Conservation (phyloP, 2,113 vertebrate genomes). For the Hyperopisus bebe region DNA sequence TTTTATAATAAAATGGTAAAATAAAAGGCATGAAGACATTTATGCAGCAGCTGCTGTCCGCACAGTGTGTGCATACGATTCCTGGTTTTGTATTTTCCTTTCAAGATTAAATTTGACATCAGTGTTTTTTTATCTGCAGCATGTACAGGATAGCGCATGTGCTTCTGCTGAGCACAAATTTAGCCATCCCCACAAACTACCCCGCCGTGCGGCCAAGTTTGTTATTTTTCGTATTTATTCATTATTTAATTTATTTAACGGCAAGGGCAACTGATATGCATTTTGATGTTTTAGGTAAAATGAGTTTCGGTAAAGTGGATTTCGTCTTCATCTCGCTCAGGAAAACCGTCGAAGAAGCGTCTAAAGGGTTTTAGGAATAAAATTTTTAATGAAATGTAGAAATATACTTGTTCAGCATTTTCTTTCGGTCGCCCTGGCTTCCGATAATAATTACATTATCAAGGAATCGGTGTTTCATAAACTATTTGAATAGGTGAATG, state of each 20-base stretch:
- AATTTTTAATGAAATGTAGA: background rate
- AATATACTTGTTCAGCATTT: background rate
- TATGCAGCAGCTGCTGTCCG: conserved; percentile 1
- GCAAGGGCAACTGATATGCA: background rate
- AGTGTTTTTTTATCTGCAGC: background rate
- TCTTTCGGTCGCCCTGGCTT: background rate
- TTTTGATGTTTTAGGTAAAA: background rate
- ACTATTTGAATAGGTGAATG: background rate
- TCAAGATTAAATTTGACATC: background rate
- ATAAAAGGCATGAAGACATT: conserved; percentile 24
- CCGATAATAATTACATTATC: background rate
- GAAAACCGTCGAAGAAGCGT: background rate
- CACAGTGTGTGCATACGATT: background rate
- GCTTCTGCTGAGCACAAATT: background rate
- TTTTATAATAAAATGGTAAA: conserved; percentile 55
- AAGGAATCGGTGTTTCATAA: background rate
- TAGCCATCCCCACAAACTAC: background rate
- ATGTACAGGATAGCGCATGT: background rate
- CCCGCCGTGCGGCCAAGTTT: conserved; percentile 1
- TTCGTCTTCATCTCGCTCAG: background rate
- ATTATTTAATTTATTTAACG: background rate
- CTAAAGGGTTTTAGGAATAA: background rate
- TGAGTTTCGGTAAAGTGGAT: background rate
- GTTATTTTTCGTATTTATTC: background rate
- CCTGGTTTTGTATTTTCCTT: background rate